Conservation (phyloP, 2,797 vertebrate species). For the Hydrocynus forskahlii region DNA sequence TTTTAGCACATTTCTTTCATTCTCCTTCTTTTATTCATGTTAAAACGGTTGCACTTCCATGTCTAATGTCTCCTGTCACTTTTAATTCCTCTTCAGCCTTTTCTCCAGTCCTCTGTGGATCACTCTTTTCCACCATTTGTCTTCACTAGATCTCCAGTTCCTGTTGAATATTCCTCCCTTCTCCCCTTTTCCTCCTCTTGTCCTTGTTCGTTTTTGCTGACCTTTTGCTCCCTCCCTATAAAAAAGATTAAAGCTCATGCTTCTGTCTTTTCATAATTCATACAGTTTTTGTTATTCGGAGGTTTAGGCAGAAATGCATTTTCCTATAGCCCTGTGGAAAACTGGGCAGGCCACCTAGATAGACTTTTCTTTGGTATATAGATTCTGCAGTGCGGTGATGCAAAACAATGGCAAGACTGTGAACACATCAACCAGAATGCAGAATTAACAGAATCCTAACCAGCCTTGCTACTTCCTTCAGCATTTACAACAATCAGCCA, state of each 20-base stretch:
- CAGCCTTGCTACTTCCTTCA: too few species aligned
- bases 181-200: not conserved
- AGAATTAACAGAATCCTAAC: too few species aligned
- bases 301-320: too few species aligned
- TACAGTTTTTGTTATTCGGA: not conserved
- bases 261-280: not conserved
- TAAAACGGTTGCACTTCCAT: not conserved
- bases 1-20: conserved; percentile 5
- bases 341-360: too few species aligned
- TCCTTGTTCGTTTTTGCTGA: conserved; percentile 8
- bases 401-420: too few species aligned
- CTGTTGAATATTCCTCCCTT: conserved; percentile 12
- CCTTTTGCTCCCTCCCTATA: conserved; percentile 17
- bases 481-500: too few species aligned
- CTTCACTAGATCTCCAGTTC: not conserved
- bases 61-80: not conserved
- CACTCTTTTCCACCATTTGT: conserved; percentile 33
- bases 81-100: conserved; percentile 33
- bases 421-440: too few species aligned
- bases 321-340: too few species aligned
- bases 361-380: too few species aligned
- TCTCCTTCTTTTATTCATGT: conserved; percentile 25
- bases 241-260: conserved; percentile 14
- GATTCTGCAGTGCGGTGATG: too few species aligned
- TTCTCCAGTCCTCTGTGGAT: conserved; percentile 13